Evolutionary conservation across 2,113 vertebrate genomes (phyloP), one percentile per base, ranked within the genome.

Genomic region (Varanus komodoensis): DNA sequence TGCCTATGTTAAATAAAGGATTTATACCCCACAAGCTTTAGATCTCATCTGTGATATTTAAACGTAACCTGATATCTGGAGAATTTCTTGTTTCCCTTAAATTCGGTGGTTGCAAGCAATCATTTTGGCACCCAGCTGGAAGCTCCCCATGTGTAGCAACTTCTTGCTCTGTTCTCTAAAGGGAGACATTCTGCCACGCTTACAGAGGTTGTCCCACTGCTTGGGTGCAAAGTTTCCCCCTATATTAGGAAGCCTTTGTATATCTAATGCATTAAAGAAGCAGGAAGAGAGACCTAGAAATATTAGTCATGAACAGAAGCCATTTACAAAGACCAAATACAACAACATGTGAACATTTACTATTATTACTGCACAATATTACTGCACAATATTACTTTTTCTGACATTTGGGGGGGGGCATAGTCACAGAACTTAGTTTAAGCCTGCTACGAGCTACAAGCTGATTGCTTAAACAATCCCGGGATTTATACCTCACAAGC

Each of bases 21-120:
- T 96, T 96, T 94, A 92, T 94, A 94, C 93, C 94, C 93, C 91
- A 95, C 91, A 92, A 95, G 90, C 91, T 21, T 84, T 91, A 94
- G 91, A 92, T 82, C 92, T 9, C 1, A 90, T 95, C 57, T 61
- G 67, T 89, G 79, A 93, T 94, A 93, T 54, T 29, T 87, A 94
- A 91, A 95, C 89, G 85, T 90, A 94, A 74, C 84, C 87, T 90
- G 57, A 89, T 89, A 23, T 91, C 93, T 92, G 81, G 91, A 94
- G 90, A 94, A 87, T 92, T 91, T 82, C 95, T 17, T 0, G 3
- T 81, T 69, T 23, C 19, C 50, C 93, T 0, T 80, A 87, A 80
- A 54, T 95, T 92, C 89, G 67, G 87, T 27, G 61, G 15, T 88
- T 91, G 79, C 92, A 73, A 19, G 8, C 84, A 64, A 29, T 84